Base-by-base conservation (phyloP, 2,888 invertebrate species). In the Desoria tigrina region DNA sequence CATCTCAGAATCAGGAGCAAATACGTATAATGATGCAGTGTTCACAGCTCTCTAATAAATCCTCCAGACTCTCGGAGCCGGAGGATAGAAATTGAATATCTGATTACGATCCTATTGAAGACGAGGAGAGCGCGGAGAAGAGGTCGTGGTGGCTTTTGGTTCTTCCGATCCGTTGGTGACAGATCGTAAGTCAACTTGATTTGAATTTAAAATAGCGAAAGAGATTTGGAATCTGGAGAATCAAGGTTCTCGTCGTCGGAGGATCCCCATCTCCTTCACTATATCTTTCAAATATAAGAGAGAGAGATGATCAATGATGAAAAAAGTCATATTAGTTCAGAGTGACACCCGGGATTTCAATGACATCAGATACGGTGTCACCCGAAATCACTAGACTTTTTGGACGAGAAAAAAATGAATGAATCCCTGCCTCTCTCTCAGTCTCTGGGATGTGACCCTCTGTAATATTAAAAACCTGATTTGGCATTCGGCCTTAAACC, bases 191-290 rank as follows among this genome's bases (percentile, higher is more conserved):
- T 63, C 63, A 63, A 57, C 57, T 57, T 63, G 57, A 63, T 63
- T 63, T 63, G 63, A 58, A 63, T 63, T 63, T 63, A 63, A 63
- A 63, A 63, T 63, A 63, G 63, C 63, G 50, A 57, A 42, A 57
- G 56, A 57, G 56, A 57, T 57, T 57, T 57, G 37, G 56, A 57
- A 39, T 39, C 21, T n/a, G 4, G 6, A 6, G 45, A 32, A 32
- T 32, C 32, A 32, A n/a, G 32, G 32, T 11, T 32, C 11, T 32
- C 32, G 4, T 11, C 4, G 32, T 11, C 32, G n/a, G n/a, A n/a
- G n/a, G 9, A 45, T 21, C 45, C n/a, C 9, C 45, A n/a, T 45
- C 16, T 45, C 21, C 45, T 16, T 18, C 45, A 4, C 45, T 11
- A 32, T 32, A 45, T n/a, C n/a, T n/a, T n/a, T n/a, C n/a, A n/a